Evolutionary conservation across 2,888 invertebrate species (phyloP).

Genomic region (Dioctria rufipes): DNA sequence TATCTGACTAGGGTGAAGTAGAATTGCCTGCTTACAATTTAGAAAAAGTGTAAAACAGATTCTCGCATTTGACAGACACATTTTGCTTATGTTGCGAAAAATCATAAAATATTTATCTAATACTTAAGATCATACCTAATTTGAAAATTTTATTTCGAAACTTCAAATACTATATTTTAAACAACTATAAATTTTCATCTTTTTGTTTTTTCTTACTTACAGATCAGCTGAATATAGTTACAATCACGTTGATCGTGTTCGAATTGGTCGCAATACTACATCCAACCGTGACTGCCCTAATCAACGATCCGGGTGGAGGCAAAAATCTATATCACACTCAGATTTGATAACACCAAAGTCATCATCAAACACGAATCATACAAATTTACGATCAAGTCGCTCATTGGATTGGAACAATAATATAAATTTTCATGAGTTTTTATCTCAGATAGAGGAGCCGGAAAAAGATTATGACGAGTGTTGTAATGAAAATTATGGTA

Average conservation of each 20-base stretch:
- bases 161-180: too few species aligned
- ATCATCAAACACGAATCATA: constrained; percentile 61
- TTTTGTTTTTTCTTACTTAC: constrained; percentile 12
- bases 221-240: constrained; percentile 67
- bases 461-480: constrained; percentile 64
- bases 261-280: constrained; percentile 66
- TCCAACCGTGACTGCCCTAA: constrained; percentile 64
- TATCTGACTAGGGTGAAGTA: not conserved
- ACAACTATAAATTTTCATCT: too few species aligned
- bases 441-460: constrained; percentile 68
- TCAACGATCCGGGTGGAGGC: constrained; percentile 71
- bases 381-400: constrained; percentile 66
- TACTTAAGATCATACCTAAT: too few species aligned
- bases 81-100: too few species aligned
- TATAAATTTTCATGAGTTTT: constrained; percentile 69
- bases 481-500: constrained; percentile 44
- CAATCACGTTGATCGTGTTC: constrained; percentile 72
- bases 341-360: constrained; percentile 71
- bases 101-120: too few species aligned
- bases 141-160: too few species aligned
- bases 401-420: constrained; percentile 69
- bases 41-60: too few species aligned
- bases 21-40: too few species aligned
- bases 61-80: too few species aligned
- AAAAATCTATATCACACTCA: constrained; percentile 72